These are phyloP conservation scores for Dipodomys merriami DNA, from an alignment of 2,113 vertebrate species.

Conservation along the genomic window DNA sequence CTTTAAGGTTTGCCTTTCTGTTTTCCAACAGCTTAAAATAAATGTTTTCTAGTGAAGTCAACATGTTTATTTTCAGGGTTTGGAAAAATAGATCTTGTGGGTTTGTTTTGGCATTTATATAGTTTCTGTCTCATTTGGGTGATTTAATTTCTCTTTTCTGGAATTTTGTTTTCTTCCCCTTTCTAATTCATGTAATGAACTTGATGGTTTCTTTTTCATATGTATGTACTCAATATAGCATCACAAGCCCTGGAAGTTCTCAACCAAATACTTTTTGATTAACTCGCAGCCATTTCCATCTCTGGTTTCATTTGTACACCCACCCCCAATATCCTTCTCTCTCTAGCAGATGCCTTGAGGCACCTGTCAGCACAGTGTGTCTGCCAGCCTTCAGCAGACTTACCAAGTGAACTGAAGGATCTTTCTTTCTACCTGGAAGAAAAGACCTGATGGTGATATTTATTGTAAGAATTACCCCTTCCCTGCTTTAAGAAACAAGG, in stretches of 20 bases:
- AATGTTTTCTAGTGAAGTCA: conserved; percentile 29
- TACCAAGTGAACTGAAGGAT: not conserved
- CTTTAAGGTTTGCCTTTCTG: conserved; percentile 14
- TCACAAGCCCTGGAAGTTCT: not conserved
- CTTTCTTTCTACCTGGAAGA: conserved; percentile 46
- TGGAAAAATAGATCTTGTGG: conserved; percentile 57
- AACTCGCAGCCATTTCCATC: conserved; percentile 27
- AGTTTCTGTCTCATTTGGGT: conserved; percentile 44
- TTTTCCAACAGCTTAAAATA: conserved; percentile 57
- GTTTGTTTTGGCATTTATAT: not conserved
- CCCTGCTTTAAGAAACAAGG: not conserved
- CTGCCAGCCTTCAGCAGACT: not conserved
- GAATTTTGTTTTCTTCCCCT: conserved; percentile 46
- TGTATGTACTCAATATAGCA: not conserved
- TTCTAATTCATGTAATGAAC: conserved; percentile 42
- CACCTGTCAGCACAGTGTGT: not conserved
- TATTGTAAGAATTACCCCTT: not conserved
- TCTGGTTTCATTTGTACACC: conserved; percentile 21
- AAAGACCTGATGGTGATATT: not conserved
- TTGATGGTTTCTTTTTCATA: conserved; percentile 25
- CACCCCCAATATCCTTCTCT: not conserved
- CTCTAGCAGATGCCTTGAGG: conserved; percentile 39
- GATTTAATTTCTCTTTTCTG: conserved; percentile 53
- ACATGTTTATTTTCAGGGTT: conserved; percentile 51
- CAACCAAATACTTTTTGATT: conserved; percentile 27